Evolutionary conservation across 2,888 invertebrate species (phyloP).

Genomic region (Cacoxenus indagator): DNA sequence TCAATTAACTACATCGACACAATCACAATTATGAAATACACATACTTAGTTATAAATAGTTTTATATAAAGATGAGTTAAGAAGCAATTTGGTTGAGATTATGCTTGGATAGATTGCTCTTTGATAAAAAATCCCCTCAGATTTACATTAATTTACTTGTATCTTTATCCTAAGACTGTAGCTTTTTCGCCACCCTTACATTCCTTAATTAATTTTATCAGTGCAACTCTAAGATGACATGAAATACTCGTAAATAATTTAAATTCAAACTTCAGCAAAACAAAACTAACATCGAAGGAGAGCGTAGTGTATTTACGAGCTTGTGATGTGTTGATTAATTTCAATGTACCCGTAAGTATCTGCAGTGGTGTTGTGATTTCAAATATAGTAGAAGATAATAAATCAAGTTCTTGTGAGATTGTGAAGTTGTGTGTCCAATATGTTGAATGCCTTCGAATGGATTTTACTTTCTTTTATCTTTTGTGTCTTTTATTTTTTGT

Average conservation of each 20-base stretch:
- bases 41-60: not conserved
- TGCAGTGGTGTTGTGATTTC: not conserved
- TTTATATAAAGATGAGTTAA: constrained; percentile 9
- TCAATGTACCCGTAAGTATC: not conserved
- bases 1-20: constrained; percentile 7
- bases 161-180: constrained; percentile 40
- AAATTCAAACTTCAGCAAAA: not conserved
- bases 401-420: not conserved
- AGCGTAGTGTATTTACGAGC: not conserved
- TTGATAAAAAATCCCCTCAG: constrained; percentile 42
- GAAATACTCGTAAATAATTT: not conserved
- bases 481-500: not conserved
- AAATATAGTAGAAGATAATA: not conserved
- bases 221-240: not conserved
- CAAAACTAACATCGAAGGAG: not conserved
- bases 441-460: not conserved
- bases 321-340: not conserved
- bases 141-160: constrained; percentile 34
- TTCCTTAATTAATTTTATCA: not conserved
- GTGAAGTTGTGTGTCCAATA: not conserved
- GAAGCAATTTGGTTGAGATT: constrained; percentile 1
- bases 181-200: constrained; percentile 17
- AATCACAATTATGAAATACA: constrained; percentile 19
- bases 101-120: constrained; percentile 21
- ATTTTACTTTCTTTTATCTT: not conserved